A percentile compares a stretch with the other conserved stretches of the same genome.
phyloP scores from a whole-genome alignment of 1,140 invertebrate species.

The Leptonema lineaticorne region DNA sequence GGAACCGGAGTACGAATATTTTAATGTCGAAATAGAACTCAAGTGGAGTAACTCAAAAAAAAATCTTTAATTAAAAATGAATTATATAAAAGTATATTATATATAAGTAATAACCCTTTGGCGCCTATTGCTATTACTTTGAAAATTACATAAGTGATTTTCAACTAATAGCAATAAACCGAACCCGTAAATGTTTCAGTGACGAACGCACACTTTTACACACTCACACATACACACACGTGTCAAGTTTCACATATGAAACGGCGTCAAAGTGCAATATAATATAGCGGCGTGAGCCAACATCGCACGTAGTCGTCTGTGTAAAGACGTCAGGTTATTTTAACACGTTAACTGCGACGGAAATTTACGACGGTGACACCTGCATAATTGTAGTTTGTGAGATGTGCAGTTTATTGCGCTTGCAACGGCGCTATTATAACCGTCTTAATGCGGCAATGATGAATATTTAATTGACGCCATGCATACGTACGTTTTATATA shows the following conservation, averaged over 20 bases:
- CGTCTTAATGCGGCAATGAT: slow-evolving; percentile 13
- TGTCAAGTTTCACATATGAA: not conserved
- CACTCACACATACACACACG: not conserved
- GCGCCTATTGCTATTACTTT: too few relatives aligned
- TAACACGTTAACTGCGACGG: not conserved
- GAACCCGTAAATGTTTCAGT: too few relatives aligned
- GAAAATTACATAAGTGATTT: too few relatives aligned
- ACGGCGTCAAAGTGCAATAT: not conserved
- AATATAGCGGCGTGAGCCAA: too few relatives aligned
- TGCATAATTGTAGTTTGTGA: not conserved
- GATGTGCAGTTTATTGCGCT: slow-evolving; percentile 13
- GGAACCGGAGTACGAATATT: too few relatives aligned
- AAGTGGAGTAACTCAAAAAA: too few relatives aligned
- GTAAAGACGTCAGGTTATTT: not conserved
- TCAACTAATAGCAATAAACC: too few relatives aligned
- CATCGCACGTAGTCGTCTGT: too few relatives aligned
- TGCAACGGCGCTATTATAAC: not conserved
- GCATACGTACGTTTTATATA: not conserved
- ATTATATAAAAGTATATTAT: too few relatives aligned
- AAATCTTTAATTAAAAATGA: too few relatives aligned
- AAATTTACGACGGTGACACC: not conserved
- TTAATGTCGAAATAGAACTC: too few relatives aligned
- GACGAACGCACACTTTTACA: not conserved
- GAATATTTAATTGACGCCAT: slow-evolving; percentile 7
- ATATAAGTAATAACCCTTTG: too few relatives aligned